A percentile compares a stretch with the other conserved stretches of the same genome.
Conservation (phyloP, 2,113 vertebrate species). For the Himantopus leucocephalus region DNA sequence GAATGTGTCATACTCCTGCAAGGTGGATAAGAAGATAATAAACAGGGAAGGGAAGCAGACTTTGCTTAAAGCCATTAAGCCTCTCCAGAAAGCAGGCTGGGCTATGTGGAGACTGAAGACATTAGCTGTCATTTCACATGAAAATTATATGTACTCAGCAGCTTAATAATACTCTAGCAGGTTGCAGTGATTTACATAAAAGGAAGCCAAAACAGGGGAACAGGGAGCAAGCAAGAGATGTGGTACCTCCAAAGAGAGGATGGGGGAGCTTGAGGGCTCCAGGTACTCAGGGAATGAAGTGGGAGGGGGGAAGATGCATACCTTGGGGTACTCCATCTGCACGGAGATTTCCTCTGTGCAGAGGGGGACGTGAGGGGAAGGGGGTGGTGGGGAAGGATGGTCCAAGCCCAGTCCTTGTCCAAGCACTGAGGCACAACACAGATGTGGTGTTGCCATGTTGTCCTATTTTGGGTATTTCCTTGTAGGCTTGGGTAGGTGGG, state of each 20-base stretch:
- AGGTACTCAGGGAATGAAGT: neutral
- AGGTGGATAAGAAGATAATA: neutral
- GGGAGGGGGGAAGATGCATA: neutral
- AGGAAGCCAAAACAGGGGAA: neutral
- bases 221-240: neutral
- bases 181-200: neutral
- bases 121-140: constrained; percentile 15
- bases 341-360: neutral
- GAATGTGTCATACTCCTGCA: neutral
- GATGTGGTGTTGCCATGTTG: neutral
- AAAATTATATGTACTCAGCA: constrained; percentile 22
- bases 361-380: neutral
- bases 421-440: neutral
- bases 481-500: neutral
- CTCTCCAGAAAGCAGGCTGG: neutral
- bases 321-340: neutral
- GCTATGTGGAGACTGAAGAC: neutral
- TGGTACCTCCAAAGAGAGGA: neutral
- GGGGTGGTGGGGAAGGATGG: neutral
- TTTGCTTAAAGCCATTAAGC: neutral
- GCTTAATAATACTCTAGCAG: neutral
- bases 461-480: neutral
- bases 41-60: constrained; percentile 21
- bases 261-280: neutral
- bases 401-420: neutral